Percentiles rank a stretch among this genome's conserved stretches.
Evolutionary conservation across 1,140 invertebrate genomes (phyloP).

Genomic region (Drosophila ercepeae): DNA sequence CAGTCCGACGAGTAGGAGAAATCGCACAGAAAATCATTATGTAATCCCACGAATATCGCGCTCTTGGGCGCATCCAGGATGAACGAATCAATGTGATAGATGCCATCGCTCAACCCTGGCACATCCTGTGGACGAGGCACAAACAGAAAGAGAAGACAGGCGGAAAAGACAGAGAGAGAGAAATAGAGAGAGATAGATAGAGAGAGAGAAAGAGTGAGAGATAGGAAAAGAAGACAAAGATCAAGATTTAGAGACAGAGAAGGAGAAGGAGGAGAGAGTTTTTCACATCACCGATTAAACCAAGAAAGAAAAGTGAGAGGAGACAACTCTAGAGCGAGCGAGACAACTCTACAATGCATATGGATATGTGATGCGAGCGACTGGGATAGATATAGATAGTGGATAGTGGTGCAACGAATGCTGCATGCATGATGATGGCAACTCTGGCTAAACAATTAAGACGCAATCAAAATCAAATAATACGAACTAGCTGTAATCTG

Average conservation of each 20-base stretch:
- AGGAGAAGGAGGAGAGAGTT: slow-evolving; percentile 12
- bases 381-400: slow-evolving; percentile 21
- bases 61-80: slow-evolving; percentile 79
- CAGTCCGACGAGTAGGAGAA: slow-evolving; percentile 54
- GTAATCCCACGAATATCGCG: slow-evolving; percentile 83
- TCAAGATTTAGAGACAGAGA: slow-evolving; percentile 29
- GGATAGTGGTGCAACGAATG: slow-evolving; percentile 27
- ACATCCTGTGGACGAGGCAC: slow-evolving; percentile 77
- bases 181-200: slow-evolving; percentile 35
- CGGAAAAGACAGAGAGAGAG: slow-evolving; percentile 47
- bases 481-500: not conserved
- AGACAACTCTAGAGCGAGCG: slow-evolving; percentile 40
- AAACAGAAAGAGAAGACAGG: slow-evolving; percentile 61
- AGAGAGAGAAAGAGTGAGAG: slow-evolving; percentile 40
- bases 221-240: slow-evolving; percentile 13
- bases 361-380: slow-evolving; percentile 7
- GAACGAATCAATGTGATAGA: slow-evolving; percentile 83
- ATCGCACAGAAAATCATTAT: slow-evolving; percentile 71
- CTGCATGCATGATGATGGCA: slow-evolving; percentile 48
- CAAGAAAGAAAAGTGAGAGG: slow-evolving; percentile 22
- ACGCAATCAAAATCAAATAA: slow-evolving; percentile 2
- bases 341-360: slow-evolving; percentile 33
- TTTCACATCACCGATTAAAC: slow-evolving; percentile 36
- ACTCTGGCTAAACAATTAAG: slow-evolving; percentile 24
- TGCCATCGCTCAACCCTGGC: slow-evolving; percentile 68